Evolutionary conservation across 1,140 invertebrate genomes (phyloP).

Genomic region (Drosophila gunungcola): DNA sequence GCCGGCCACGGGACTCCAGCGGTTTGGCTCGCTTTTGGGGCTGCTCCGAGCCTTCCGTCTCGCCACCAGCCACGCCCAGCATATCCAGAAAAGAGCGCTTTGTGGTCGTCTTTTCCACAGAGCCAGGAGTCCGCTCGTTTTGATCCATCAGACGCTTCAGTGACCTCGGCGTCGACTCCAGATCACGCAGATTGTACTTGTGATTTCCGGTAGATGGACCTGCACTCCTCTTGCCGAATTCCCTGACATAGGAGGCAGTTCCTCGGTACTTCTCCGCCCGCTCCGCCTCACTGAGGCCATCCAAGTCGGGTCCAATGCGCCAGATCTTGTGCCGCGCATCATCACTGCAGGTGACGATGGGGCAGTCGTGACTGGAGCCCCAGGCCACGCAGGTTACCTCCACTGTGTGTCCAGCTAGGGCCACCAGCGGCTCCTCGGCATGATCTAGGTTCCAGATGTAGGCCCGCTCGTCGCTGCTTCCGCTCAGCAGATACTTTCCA

Average conservation of each 20-base stretch:
- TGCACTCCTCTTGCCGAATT: conserved; percentile 46
- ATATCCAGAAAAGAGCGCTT: conserved; percentile 81
- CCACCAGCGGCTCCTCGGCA: conserved; percentile 88
- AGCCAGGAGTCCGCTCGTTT: conserved; percentile 78
- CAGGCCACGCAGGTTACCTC: conserved; percentile 95
- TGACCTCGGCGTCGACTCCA: conserved; percentile 86
- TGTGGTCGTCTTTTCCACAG: conserved; percentile 63
- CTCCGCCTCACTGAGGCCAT: conserved; percentile 85
- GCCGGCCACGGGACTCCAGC: conserved; percentile 79
- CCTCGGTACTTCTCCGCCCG: conserved; percentile 85
- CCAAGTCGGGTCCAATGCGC: conserved; percentile 87
- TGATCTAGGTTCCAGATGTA: conserved; percentile 92
- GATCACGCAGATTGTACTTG: conserved; percentile 83
- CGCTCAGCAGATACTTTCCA: conserved; percentile 91
- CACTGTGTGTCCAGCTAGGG: conserved; percentile 90
- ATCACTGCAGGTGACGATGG: conserved; percentile 92
- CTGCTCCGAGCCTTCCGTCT: conserved; percentile 34
- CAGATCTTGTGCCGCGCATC: conserved; percentile 92
- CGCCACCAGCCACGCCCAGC: conserved; percentile 42
- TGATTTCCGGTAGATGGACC: conserved; percentile 47
- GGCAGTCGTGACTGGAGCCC: conserved; percentile 86
- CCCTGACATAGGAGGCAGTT: conserved; percentile 85
- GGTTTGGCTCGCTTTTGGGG: conserved; percentile 80
- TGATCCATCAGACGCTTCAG: conserved; percentile 84
- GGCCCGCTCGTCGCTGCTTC: conserved; percentile 92